Evolutionary conservation across 2,797 vertebrate species (phyloP).

Genomic region (Fistularia tabacaria): DNA sequence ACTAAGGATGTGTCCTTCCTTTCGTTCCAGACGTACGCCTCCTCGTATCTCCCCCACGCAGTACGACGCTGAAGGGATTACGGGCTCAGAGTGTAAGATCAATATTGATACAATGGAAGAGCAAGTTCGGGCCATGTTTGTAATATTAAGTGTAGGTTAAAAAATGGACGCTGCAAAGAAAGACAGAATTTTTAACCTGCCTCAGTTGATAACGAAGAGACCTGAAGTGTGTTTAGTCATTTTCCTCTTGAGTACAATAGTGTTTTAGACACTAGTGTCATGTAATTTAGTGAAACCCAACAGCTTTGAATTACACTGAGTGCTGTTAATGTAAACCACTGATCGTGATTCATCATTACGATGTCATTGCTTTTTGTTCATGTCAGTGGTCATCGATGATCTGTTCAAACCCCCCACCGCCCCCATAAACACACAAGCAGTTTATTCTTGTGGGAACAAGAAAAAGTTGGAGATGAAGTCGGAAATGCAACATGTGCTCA

Average conservation of each 20-base stretch:
- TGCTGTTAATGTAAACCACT: constrained; percentile 47
- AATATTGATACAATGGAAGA: too few species aligned
- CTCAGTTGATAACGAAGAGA: too few species aligned
- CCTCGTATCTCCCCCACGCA: too few species aligned
- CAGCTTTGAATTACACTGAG: constrained; percentile 30
- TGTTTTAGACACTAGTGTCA: constrained; percentile 26
- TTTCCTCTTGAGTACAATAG: not conserved
- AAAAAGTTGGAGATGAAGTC: constrained; percentile 14
- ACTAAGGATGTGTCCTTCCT: too few species aligned
- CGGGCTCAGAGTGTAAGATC: too few species aligned
- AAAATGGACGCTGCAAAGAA: too few species aligned
- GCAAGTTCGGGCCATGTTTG: too few species aligned
- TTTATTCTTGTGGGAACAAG: constrained; percentile 21
- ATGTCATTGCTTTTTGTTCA: constrained; percentile 15
- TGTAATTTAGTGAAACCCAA: constrained; percentile 20
- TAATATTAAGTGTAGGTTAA: too few species aligned
- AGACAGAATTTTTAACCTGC: too few species aligned
- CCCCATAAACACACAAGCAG: not conserved
- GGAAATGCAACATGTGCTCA: constrained; percentile 1
- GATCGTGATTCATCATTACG: constrained; percentile 24
- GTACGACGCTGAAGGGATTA: too few species aligned
- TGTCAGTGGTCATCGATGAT: constrained; percentile 29
- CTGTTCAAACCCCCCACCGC: constrained; percentile 22
- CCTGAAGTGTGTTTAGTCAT: not conserved
- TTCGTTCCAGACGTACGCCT: too few species aligned